phyloP scores from a whole-genome alignment of 2,113 vertebrate species.

The Thomomys bottae region DNA sequence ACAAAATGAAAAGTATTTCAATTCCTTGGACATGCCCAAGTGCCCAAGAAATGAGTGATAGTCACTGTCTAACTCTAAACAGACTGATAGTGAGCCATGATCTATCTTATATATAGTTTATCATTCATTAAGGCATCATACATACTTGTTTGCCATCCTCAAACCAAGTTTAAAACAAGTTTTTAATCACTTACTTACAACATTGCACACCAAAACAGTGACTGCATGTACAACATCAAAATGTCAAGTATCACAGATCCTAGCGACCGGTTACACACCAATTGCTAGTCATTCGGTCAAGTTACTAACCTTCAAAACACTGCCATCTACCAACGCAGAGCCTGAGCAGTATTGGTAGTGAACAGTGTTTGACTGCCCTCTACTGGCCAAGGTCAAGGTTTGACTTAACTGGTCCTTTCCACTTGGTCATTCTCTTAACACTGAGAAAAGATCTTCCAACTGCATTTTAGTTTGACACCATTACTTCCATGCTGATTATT shows the following conservation, averaged over 20 bases:
- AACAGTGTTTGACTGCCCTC: constrained; percentile 81
- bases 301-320: constrained; percentile 62
- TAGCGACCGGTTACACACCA: neutral
- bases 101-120: neutral
- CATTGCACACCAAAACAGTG: constrained; percentile 21
- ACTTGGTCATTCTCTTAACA: fast-evolving
- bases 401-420: fast-evolving
- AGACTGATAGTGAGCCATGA: neutral
- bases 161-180: neutral
- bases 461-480: constrained; percentile 53
- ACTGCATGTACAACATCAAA: neutral
- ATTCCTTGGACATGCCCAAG: neutral
- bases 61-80: neutral
- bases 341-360: fast-evolving
- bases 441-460: neutral
- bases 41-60: neutral
- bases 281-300: neutral
- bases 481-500: neutral
- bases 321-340: fast-evolving
- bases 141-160: neutral
- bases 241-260: neutral
- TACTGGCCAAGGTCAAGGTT: constrained; percentile 51
- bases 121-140: constrained; percentile 9
- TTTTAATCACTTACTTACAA: neutral
- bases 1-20: neutral